These are phyloP conservation scores for Cyrtodaria siliqua DNA, from an alignment of 2,888 invertebrate genomes.

Conservation along the genomic window DNA sequence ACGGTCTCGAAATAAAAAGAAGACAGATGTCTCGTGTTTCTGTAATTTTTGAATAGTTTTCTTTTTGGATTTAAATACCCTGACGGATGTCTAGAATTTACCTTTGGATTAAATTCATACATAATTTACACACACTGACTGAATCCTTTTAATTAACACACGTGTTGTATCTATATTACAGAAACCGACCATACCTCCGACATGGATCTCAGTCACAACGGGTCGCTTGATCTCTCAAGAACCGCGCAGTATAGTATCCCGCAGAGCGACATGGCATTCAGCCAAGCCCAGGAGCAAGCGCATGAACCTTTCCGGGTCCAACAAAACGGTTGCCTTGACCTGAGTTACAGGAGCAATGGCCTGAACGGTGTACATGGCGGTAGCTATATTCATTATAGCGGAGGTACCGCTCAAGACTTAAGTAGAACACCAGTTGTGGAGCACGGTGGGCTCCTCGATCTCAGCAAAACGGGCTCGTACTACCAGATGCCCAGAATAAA, in stretches of 20 bases:
- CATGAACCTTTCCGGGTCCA: background rate
- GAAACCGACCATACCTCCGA: conserved; percentile 39
- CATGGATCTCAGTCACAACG: conserved; percentile 47
- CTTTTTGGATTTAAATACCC: too few relatives aligned
- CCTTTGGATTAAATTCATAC: too few relatives aligned
- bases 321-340: background rate
- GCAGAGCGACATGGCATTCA: background rate
- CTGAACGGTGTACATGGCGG: background rate
- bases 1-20: too few relatives aligned
- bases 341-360: background rate
- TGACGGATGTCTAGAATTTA: too few relatives aligned
- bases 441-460: conserved; percentile 21
- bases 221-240: conserved; percentile 36
- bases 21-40: too few relatives aligned
- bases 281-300: background rate
- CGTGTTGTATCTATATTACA: conserved; percentile 47
- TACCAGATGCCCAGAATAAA: conserved; percentile 56
- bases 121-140: too few relatives aligned
- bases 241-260: conserved; percentile 23
- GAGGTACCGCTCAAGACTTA: conserved; percentile 15
- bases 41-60: too few relatives aligned
- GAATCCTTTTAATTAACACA: too few relatives aligned
- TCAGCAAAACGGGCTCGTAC: conserved; percentile 22
- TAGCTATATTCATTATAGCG: conserved; percentile 34
- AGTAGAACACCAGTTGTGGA: background rate